Conservation (phyloP, 2,888 invertebrate species). For the Tiliacea aurago region DNA sequence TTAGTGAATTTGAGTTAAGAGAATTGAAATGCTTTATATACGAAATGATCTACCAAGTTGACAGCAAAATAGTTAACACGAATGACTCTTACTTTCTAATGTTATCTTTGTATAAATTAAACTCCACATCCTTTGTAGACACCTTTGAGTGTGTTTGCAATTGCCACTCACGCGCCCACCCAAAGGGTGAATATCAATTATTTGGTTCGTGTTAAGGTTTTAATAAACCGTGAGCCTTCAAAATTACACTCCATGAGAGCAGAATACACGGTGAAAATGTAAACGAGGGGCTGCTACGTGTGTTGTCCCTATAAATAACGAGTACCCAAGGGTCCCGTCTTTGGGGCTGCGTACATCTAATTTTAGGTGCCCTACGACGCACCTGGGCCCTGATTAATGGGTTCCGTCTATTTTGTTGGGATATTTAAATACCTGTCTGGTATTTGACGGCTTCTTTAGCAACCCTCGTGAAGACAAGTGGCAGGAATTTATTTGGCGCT, state of each 20-base stretch:
- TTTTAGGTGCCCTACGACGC: constrained; percentile 72
- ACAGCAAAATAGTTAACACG: background rate
- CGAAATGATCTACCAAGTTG: background rate
- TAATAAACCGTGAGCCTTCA: constrained; percentile 71
- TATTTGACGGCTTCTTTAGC: constrained; percentile 61
- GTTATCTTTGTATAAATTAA: constrained; percentile 25
- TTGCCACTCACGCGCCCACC: constrained; percentile 43
- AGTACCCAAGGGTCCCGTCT: constrained; percentile 66
- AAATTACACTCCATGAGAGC: constrained; percentile 67
- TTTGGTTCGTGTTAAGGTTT: constrained; percentile 72
- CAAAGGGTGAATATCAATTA: constrained; percentile 69
- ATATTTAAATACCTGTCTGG: constrained; percentile 65
- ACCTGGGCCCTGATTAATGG: constrained; percentile 75
- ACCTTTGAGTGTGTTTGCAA: constrained; percentile 46
- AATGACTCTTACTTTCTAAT: constrained; percentile 13
- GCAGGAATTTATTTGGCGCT: constrained; percentile 48
- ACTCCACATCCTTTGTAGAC: constrained; percentile 25
- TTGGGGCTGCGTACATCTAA: constrained; percentile 70
- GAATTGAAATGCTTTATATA: too few species aligned
- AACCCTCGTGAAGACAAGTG: constrained; percentile 54
- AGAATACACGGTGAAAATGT: constrained; percentile 63
- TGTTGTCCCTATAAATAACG: constrained; percentile 59
- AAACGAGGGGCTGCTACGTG: constrained; percentile 61
- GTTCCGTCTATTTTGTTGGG: constrained; percentile 66
- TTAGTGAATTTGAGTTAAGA: too few species aligned